These are phyloP conservation scores for Heliconius cydno DNA, from an alignment of 2,888 invertebrate species.

Conservation along the genomic window DNA sequence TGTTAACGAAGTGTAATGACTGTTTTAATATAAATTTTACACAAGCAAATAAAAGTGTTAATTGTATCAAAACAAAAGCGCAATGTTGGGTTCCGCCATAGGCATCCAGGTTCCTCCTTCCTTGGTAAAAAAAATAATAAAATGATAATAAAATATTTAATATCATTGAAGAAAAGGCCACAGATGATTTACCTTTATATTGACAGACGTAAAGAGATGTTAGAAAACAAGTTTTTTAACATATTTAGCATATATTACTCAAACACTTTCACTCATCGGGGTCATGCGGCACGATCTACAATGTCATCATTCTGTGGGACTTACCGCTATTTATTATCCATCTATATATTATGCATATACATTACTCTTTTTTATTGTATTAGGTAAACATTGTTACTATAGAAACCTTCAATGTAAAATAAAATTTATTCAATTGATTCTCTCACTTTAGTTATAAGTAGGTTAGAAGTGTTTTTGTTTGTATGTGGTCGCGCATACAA, in stretches of 20 bases:
- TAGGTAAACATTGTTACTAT: slow-evolving; percentile 11
- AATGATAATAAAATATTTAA: no score
- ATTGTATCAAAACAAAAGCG: background rate
- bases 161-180: no score
- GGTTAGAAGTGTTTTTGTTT: slow-evolving; percentile 58
- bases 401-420: slow-evolving; percentile 52
- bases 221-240: slow-evolving; percentile 19
- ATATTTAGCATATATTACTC: slow-evolving; percentile 52
- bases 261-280: slow-evolving; percentile 61
- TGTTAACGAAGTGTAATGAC: slow-evolving; percentile 38
- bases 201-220: background rate
- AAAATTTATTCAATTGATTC: slow-evolving; percentile 24
- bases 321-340: background rate
- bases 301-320: slow-evolving; percentile 10
- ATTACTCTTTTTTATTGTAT: background rate
- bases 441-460: slow-evolving; percentile 50
- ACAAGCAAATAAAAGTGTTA: background rate
- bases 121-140: no score
- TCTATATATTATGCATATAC: slow-evolving; percentile 2
- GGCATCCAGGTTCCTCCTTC: no score
- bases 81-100: no score
- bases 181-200: background rate
- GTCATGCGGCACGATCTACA: slow-evolving; percentile 52
- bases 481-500: slow-evolving; percentile 63
- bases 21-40: background rate